Evolutionary conservation across 2,113 vertebrate species (phyloP), one percentile per base, ranked within the genome.

Genomic region (Anguilla japonica): DNA sequence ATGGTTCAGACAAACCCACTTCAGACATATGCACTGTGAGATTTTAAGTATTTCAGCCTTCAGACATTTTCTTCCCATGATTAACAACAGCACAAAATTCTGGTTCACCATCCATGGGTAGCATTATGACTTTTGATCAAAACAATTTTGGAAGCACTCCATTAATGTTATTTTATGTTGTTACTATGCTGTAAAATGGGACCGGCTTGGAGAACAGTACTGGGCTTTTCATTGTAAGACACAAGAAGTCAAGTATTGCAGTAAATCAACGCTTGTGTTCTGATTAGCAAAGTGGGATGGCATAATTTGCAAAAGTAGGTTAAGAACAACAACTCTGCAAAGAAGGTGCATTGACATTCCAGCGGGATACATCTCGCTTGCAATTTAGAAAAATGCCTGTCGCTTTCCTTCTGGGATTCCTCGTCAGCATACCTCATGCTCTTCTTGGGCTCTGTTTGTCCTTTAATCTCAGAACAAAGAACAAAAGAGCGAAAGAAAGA

Each of bases 291-390:
- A 83, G 83, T 39, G 80, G 60, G 78, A 53, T 43, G 79, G 84
- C 82, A 53, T 63, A 63, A 79, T 86, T 83, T 82, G 26, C 43
- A 67, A 89, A 90, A 86, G 81, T 88, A 88, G 89, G 86, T 84
- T 87, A 87, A 75, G 41, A 86, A 86, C 88, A 89, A 87, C 83
- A 82, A 80, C 67, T 79, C 78, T 3, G 79, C 63, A 86, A 18
- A 50, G 41, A 85, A 20, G 34, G 41, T 22, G 82, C 43, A 57
- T 29, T 50, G 50, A 39, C 29, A 56, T 20, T 60, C 84, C 53
- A 29, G 67, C 29, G 84, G 78, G 71, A 79, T n/a, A 16, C 34
- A 50, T 34, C 46, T n/a, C 14, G 79, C 34, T 57, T 75, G 87
- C 53, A 88, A 88, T 41, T 39, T 15, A 41, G 29, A 67, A 60